A percentile compares a stretch with the other conserved stretches of the same genome.
Conservation (phyloP, 2,113 vertebrate species). For the Variabilichromis moorii region DNA sequence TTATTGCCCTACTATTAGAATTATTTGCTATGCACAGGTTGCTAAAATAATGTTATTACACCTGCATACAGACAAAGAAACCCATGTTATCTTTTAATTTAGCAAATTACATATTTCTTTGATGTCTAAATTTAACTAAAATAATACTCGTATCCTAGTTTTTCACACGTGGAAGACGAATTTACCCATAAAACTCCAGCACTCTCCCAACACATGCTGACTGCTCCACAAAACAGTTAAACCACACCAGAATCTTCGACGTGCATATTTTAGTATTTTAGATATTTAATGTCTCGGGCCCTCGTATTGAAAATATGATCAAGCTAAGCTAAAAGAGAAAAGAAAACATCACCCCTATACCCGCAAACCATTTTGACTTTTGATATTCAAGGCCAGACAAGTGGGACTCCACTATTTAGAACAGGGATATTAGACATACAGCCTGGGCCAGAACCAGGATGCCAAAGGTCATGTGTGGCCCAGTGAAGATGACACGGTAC, state of each 20-base stretch:
- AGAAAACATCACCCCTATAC: not conserved
- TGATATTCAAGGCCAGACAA: not conserved
- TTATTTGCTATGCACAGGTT: not conserved
- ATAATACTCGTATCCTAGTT: not conserved
- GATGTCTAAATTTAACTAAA: not conserved
- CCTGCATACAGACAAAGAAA: not conserved
- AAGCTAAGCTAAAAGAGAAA: not conserved
- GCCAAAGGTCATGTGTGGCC: not conserved
- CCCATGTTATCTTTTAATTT: not conserved
- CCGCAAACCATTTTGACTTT: accelerated
- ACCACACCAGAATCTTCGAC: not conserved
- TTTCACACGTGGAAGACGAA: accelerated
- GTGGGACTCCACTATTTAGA: not conserved
- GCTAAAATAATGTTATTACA: not conserved
- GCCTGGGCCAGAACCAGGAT: not conserved
- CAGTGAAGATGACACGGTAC: not conserved
- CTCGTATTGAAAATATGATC: not conserved
- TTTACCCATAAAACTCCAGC: not conserved
- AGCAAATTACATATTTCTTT: not conserved
- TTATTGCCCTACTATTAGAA: not conserved
- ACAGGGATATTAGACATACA: not conserved
- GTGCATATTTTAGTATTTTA: not conserved
- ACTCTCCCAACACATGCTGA: not conserved
- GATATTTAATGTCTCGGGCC: not conserved
- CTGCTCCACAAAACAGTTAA: not conserved